phyloP scores from a whole-genome alignment of 2,888 invertebrate species.

The Smittia sp. region DNA sequence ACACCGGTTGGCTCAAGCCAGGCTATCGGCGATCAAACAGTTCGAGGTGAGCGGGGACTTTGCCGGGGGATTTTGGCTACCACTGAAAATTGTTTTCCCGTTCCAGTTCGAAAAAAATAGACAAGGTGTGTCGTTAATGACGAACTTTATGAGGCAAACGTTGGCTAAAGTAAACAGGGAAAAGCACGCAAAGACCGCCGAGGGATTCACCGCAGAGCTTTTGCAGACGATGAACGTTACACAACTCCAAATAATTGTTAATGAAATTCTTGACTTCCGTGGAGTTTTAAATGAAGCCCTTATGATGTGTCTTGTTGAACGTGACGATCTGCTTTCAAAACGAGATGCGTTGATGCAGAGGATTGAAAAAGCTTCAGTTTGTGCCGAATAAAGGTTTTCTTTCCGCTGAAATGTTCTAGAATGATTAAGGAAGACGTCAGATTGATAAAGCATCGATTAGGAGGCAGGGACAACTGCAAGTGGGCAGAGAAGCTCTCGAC shows the following conservation, averaged over 20 bases:
- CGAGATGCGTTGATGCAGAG: slow-evolving; percentile 18
- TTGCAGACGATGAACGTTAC: slow-evolving; percentile 29
- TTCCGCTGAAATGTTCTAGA: too few relatives aligned
- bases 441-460: too few relatives aligned
- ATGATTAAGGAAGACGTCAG: too few relatives aligned
- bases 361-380: slow-evolving; percentile 30
- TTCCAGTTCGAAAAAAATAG: slow-evolving; percentile 24
- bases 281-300: slow-evolving; percentile 25
- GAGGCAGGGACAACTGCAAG: too few relatives aligned
- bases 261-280: slow-evolving; percentile 19
- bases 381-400: too few relatives aligned
- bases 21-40: not conserved
- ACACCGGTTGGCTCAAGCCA: slow-evolving; percentile 27
- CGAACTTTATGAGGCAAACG: slow-evolving; percentile 16
- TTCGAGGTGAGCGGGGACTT: slow-evolving; percentile 15
- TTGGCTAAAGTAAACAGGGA: slow-evolving; percentile 34
- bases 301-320: slow-evolving; percentile 26
- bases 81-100: not conserved
- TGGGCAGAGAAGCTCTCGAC: too few relatives aligned
- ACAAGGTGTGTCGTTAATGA: slow-evolving; percentile 24
- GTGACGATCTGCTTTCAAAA: slow-evolving; percentile 35
- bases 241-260: slow-evolving; percentile 31
- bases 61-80: too few relatives aligned
- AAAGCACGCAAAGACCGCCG: not conserved
- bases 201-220: slow-evolving; percentile 3